These are phyloP conservation scores for Leuciscus waleckii DNA, from an alignment of 2,797 vertebrate genomes.

Conservation along the genomic window DNA sequence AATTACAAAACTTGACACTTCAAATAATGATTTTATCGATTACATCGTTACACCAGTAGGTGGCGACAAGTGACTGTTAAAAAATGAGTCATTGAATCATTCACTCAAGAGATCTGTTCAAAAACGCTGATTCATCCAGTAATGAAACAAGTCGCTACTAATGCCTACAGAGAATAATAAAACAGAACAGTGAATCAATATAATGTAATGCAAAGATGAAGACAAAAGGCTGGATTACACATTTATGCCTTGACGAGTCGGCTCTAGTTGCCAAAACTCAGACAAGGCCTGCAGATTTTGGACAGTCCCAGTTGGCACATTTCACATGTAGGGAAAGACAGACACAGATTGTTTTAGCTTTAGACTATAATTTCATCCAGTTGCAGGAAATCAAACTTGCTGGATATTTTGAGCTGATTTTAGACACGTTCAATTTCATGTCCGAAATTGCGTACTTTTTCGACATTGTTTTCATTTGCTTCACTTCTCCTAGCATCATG, in stretches of 20 bases:
- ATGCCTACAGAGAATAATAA: constrained; percentile 80
- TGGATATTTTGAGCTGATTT: no score
- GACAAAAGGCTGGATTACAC: background rate
- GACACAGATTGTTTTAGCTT: background rate
- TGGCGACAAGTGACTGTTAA: no score
- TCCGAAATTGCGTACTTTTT: no score
- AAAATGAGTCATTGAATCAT: no score
- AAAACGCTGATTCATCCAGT: no score
- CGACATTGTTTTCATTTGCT: background rate
- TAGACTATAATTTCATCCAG: background rate
- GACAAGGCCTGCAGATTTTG: background rate
- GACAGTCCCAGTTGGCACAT: background rate
- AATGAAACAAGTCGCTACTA: constrained; percentile 76
- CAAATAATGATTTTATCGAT: no score
- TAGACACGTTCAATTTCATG: no score
- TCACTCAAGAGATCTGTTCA: no score
- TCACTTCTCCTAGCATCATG: background rate
- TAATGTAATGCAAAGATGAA: background rate
- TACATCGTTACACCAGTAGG: no score
- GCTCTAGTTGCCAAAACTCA: background rate
- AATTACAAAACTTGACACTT: no score
- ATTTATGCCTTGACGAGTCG: background rate
- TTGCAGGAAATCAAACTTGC: background rate
- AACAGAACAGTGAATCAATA: constrained; percentile 34
- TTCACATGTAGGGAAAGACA: background rate